Evolutionary conservation across 1,140 invertebrate species (phyloP).

Genomic region (Planococcus citri): DNA sequence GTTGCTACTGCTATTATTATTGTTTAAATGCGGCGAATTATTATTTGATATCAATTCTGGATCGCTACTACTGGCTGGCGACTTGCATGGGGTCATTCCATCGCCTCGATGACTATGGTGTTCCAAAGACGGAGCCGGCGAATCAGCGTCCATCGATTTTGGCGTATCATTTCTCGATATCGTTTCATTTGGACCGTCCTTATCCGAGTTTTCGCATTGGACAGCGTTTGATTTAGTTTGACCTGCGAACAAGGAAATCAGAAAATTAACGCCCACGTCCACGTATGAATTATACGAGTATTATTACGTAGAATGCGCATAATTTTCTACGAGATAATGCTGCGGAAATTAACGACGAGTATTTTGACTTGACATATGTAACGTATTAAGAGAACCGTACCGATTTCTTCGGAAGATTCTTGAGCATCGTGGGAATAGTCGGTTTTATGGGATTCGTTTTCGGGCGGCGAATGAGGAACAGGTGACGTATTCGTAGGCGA

Average conservation of each 20-base stretch:
- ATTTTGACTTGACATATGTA: constrained; percentile 3
- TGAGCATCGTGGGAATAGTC: constrained; percentile 31
- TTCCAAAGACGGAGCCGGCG: constrained; percentile 32
- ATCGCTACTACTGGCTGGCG: constrained; percentile 39
- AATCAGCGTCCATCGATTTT: constrained; percentile 32
- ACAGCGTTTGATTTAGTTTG: neutral
- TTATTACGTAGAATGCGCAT: no score
- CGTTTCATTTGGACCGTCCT: neutral
- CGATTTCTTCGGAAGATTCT: neutral
- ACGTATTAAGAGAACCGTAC: constrained; percentile 25
- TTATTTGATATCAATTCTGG: constrained; percentile 29
- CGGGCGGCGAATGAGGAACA: constrained; percentile 22
- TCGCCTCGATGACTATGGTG: constrained; percentile 21
- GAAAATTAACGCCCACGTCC: neutral
- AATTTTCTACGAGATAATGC: no score
- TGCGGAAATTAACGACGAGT: no score
- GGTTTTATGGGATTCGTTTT: constrained; percentile 11
- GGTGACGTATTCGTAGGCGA: constrained; percentile 36
- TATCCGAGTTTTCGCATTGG: neutral
- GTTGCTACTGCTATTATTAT: constrained; percentile 31
- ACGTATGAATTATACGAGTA: no score
- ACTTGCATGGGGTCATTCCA: constrained; percentile 37
- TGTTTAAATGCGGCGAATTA: constrained; percentile 33
- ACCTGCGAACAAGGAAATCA: neutral
- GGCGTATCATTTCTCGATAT: constrained; percentile 18